Base-by-base conservation (phyloP, 2,113 vertebrate species). In the Myiopsitta monachus region DNA sequence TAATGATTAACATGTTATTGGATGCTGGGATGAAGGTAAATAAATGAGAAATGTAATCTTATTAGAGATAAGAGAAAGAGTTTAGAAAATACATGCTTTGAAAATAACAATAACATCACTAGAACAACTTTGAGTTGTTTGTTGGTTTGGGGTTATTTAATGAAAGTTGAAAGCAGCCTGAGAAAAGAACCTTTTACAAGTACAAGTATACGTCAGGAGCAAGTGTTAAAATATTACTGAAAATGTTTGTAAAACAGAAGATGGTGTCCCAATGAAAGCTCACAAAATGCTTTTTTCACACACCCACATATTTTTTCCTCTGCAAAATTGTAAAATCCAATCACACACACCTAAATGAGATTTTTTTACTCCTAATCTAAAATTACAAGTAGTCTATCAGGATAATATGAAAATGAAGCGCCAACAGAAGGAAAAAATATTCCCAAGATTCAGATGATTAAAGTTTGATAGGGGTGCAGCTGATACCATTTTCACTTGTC, bases 241-340 rank as follows among this genome's bases (percentile, higher is more conserved):
- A 49, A 59, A 47, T 74, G 7, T 51, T 21, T 87, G 23, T 11
- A 38, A 86, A 92, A 78, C 2, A 75, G 59, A 81, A 18, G 14
- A 36, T 38, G 11, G 47, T 89, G 18, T 33, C 19, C 44, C 67
- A 44, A 49, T 47, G 28, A 80, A 14, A 87, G 16, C 3, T 63
- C 46, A 83, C 15, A 70, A 38, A 85, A 63, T 2, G 5, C 75
- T 92, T 85, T 7, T 76, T 76, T 41, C 22, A 41, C 16, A 36
- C 6, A 9, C 6, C 14, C 2, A 7, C 1, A 1, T 4, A 24
- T 16, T 28, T 67, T 46, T 10, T 36, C 23, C 44, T 10, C 41
- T 76, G 7, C 3, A 73, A 80, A 81, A 81, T 21, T 43, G 14
- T 64, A 55, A 95, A 91, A 88, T 68, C 44, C 31, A 83, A 14